Evolutionary conservation across 2,113 vertebrate species (phyloP), one percentile per base, ranked within the genome.

Genomic region (Zosterops pallidus): DNA sequence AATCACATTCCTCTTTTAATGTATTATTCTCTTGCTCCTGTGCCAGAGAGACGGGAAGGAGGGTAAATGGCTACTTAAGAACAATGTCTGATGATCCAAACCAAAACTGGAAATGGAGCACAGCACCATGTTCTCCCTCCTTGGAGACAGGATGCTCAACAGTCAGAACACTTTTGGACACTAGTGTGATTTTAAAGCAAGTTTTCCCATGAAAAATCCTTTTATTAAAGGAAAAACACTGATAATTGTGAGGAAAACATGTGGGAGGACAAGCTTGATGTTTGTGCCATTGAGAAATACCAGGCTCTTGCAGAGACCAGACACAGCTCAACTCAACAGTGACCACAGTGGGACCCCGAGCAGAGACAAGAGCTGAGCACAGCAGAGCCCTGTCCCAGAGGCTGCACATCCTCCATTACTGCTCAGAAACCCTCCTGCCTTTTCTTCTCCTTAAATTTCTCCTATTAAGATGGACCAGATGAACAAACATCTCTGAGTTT

Each of bases 91-190:
- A 57, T 4, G 4, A 90, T 41, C 41, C 81, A 82, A 87, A 82
- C 26, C 41, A 68, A 85, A 81, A 29, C 50, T 47, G 67, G 44
- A 89, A 89, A 62, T 2, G 39, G 44, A 95, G 74, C 18, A 6
- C 59, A 89, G 22, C 0, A 0, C 55, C 1, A 0, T 4, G 2
- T 4, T 39, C 11, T 7, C 8, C 11, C 23, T 64, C 52, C 39
- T 25, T 3, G 1, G 31, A 9, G 14, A 10, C 1, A 4, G n/a
- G n/a, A 68, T 35, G 46, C 64, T 81, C 46, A 42, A 70, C 41
- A 83, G 44, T 39, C 62, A 57, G 63, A 69, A 75, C 4, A 0
- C 35, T 76, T 87, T 39, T 11, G 67, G 39, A 52, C 2, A 0
- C 10, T 2, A 39, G 12, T 3, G 11, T 35, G 9, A 56, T 83